Evolutionary conservation across 2,113 vertebrate species (phyloP), one percentile per base, ranked within the genome.

Genomic region (Pachycephala philippinensis): DNA sequence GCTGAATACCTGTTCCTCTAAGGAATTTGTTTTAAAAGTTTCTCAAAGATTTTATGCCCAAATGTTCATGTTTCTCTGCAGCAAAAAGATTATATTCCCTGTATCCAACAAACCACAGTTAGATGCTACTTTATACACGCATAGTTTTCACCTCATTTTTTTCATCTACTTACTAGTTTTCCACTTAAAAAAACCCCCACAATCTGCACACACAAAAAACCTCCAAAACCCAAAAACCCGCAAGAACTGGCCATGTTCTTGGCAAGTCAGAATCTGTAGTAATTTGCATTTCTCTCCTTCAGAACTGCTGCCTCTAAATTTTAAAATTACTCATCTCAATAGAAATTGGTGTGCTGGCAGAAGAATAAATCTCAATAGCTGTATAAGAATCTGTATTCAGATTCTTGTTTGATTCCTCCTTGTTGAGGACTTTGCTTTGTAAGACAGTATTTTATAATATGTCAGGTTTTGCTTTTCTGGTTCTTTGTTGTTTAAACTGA

Each of bases 401-500:
- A n/a, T n/a, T n/a, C n/a, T n/a, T n/a, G n/a, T n/a, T n/a, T n/a
- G n/a, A n/a, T n/a, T n/a, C n/a, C n/a, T n/a, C n/a, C n/a, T n/a
- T n/a, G n/a, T 94, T 87, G 77, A 93, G 79, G 84, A 78, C 59
- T 91, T 91, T 37, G 45, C 63, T 93, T 92, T 96, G 85, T 89
- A 39, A 77, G 23, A 81, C 53, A 52, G 27, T 54, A 44, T 88
- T 90, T 93, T 66, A 42, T 54, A 90, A 60, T 86, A 66, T 15
- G 37, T 45, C 49, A 57, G 26, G 49, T 44, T 77, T 87, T 86
- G 64, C 60, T 49, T 56, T 94, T 89, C 52, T 93, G 33, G 13
- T 60, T 84, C 72, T 84, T 89, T 82, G 77, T 84, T 95, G 61
- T 81, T 95, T 97, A 89, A 86, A 94, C 72, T 89, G 69, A 91